Conservation (phyloP, 2,797 vertebrate genomes). For the Nothura maculosa region DNA sequence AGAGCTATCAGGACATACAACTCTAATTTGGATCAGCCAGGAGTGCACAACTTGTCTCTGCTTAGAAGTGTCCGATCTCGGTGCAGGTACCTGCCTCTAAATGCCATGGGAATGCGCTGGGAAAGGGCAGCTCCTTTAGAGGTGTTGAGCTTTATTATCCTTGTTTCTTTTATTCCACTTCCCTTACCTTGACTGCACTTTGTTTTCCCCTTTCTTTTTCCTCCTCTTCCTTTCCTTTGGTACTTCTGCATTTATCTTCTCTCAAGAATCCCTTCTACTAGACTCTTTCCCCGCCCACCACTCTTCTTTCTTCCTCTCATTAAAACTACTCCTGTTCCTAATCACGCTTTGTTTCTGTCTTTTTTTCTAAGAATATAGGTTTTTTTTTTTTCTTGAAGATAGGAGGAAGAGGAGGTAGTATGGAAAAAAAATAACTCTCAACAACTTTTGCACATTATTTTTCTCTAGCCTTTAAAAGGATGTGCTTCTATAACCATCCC, state of each 20-base stretch:
- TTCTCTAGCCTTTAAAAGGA: background rate
- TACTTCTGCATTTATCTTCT: conserved; percentile 63
- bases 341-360: background rate
- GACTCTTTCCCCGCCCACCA: background rate
- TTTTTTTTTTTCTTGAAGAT: conserved; percentile 6
- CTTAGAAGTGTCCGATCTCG: background rate
- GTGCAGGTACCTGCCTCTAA: background rate
- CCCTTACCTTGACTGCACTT: conserved; percentile 26
- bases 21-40: background rate
- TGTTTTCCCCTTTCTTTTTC: conserved; percentile 40
- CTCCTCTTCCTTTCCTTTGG: conserved; percentile 35
- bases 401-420: background rate
- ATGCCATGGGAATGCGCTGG: background rate
- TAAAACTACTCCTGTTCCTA: conserved; percentile 17
- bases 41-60: conserved; percentile 5
- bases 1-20: background rate
- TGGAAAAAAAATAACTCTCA: background rate
- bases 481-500: background rate
- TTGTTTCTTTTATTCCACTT: conserved; percentile 1
- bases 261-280: conserved; percentile 48
- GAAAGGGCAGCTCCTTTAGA: background rate
- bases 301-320: conserved; percentile 28
- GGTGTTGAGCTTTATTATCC: background rate
- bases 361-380: conserved; percentile 5
- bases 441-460: background rate